These are phyloP conservation scores for Litoditis marina DNA, from an alignment of 2,888 invertebrate genomes.

Conservation along the genomic window DNA sequence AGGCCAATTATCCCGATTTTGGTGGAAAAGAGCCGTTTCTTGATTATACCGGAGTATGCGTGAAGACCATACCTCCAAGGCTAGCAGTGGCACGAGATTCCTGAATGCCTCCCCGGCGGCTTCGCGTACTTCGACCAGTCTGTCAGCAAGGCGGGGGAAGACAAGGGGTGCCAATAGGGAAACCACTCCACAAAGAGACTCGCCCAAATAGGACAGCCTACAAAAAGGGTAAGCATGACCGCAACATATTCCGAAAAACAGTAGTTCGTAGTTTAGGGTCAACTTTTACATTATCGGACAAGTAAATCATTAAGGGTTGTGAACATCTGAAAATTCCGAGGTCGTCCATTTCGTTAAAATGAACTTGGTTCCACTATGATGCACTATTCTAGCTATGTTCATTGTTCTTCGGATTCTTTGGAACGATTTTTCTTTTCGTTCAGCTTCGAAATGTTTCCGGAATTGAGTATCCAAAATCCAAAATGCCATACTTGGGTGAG, in stretches of 20 bases:
- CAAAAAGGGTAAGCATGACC: background rate
- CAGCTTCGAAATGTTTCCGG: too few relatives aligned
- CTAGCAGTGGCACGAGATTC: slow-evolving; percentile 49
- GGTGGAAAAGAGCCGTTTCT: too few relatives aligned
- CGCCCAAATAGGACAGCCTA: slow-evolving; percentile 25
- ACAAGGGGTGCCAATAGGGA: slow-evolving; percentile 54
- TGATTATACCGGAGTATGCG: background rate
- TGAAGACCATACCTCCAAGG: slow-evolving; percentile 38
- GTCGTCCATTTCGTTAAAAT: too few relatives aligned
- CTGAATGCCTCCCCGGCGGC: slow-evolving; percentile 55
- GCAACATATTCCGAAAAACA: background rate
- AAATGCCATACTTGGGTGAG: too few relatives aligned
- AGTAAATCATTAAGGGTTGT: background rate
- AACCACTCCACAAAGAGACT: slow-evolving; percentile 29
- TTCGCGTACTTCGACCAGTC: slow-evolving; percentile 42
- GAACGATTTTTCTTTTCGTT: too few relatives aligned
- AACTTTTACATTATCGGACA: background rate
- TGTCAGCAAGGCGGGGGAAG: slow-evolving; percentile 50
- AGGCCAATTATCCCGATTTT: too few relatives aligned
- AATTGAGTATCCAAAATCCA: too few relatives aligned
- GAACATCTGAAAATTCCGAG: too few relatives aligned
- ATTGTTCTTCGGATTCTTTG: too few relatives aligned
- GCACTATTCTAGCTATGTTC: too few relatives aligned
- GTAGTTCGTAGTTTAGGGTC: background rate
- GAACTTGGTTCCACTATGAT: too few relatives aligned